Evolutionary conservation across 1,140 invertebrate species (phyloP).

Genomic region (Trachymyrmex cornetzi): DNA sequence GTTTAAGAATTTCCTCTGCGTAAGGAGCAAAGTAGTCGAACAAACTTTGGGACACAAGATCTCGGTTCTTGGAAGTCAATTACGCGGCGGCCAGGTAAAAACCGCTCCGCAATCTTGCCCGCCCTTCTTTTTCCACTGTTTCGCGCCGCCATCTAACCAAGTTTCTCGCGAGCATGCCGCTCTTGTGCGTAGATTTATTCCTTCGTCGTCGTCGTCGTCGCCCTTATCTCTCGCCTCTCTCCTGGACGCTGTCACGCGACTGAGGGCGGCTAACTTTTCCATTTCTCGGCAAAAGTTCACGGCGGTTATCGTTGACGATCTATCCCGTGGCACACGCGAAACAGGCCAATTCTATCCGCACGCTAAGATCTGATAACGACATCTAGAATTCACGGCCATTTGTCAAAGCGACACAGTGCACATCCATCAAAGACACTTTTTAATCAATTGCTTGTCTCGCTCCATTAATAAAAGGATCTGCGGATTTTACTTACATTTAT

Average conservation of each 20-base stretch:
- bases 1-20: constrained; percentile 62
- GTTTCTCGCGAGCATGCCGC: constrained; percentile 33
- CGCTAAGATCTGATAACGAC: constrained; percentile 38
- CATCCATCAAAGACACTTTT: constrained; percentile 36
- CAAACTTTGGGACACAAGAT: constrained; percentile 68
- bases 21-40: constrained; percentile 7
- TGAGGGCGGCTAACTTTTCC: constrained; percentile 48
- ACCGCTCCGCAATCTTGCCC: constrained; percentile 38
- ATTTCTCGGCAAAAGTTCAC: constrained; percentile 54
- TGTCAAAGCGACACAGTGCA: constrained; percentile 24
- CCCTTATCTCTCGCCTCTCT: constrained; percentile 32
- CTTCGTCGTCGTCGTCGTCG: constrained; percentile 29
- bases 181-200: constrained; percentile 57
- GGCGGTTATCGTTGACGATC: constrained; percentile 48
- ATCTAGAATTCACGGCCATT: constrained; percentile 30
- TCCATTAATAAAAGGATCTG: background rate
- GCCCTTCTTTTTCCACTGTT: constrained; percentile 38
- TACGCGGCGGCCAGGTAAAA: constrained; percentile 62
- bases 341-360: constrained; percentile 23
- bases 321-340: constrained; percentile 19
- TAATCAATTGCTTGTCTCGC: background rate
- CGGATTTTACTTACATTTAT: background rate
- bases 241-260: constrained; percentile 44
- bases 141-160: constrained; percentile 42
- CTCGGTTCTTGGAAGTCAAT: constrained; percentile 70